These are phyloP conservation scores for Ataeniobius toweri DNA, from an alignment of 2,797 vertebrate species.

Conservation along the genomic window DNA sequence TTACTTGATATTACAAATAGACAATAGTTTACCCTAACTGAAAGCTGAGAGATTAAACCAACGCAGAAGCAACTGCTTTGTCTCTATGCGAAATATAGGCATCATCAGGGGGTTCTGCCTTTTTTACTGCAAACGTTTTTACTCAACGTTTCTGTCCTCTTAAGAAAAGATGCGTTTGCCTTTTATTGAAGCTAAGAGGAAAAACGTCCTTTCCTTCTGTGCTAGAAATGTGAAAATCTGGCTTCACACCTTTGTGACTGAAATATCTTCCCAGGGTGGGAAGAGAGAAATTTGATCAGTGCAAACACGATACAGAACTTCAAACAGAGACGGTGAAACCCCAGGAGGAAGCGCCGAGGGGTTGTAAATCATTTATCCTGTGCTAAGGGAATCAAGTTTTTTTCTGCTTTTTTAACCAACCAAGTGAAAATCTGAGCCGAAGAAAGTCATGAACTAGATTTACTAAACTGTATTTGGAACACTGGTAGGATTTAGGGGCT, in stretches of 20 bases:
- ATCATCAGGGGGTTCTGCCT: constrained; percentile 22
- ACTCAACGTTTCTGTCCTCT: constrained; percentile 1
- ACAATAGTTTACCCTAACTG: neutral
- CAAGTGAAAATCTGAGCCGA: neutral
- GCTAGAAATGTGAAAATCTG: constrained; percentile 72
- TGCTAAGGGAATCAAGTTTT: constrained; percentile 50
- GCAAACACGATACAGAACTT: constrained; percentile 76
- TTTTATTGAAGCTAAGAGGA: constrained; percentile 8
- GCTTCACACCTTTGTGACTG: constrained; percentile 73
- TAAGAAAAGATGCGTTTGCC: neutral
- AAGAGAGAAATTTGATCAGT: constrained; percentile 71
- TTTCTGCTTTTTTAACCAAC: neutral
- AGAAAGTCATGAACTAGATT: neutral
- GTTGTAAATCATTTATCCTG: constrained; percentile 80
- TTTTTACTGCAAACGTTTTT: constrained; percentile 13
- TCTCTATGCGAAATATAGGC: constrained; percentile 43
- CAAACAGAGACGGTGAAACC: constrained; percentile 69
- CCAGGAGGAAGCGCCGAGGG: constrained; percentile 71
- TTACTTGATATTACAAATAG: neutral
- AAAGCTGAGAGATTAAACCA: neutral
- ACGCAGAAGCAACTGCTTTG: constrained; percentile 29
- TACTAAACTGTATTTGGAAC: constrained; percentile 21
- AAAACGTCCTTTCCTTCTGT: constrained; percentile 37
- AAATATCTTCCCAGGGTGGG: constrained; percentile 71
- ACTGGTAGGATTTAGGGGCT: constrained; percentile 12